Evolutionary conservation across 2,797 vertebrate species (phyloP).

Genomic region (Tokudaia muenninki): DNA sequence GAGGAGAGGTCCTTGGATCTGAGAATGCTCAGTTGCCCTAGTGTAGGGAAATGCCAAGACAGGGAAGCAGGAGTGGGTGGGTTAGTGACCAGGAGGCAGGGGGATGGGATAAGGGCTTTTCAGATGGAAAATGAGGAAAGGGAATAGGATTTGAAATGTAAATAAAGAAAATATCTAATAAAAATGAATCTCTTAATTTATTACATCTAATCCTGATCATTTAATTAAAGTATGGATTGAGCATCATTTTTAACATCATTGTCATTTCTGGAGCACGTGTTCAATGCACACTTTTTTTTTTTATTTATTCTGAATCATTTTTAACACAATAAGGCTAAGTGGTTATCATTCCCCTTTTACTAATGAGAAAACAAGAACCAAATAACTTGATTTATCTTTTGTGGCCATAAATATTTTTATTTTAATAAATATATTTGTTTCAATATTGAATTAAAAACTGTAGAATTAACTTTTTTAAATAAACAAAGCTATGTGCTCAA

Average conservation of each 20-base stretch:
- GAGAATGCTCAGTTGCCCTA: no score
- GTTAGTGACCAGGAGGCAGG: no score
- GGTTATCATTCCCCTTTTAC: background rate
- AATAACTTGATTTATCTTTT: background rate
- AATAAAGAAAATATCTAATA: no score
- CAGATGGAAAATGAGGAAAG: no score
- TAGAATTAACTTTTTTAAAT: background rate
- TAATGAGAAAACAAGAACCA: background rate
- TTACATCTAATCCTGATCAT: background rate
- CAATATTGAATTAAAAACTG: background rate
- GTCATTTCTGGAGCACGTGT: conserved; percentile 18
- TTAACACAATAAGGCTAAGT: background rate
- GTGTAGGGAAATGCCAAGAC: no score
- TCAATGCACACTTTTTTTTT: background rate
- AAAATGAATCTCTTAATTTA: no score
- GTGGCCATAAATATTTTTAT: background rate
- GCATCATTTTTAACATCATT: background rate
- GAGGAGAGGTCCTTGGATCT: no score
- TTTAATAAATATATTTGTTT: background rate
- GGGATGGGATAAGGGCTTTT: no score
- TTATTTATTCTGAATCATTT: background rate
- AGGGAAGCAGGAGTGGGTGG: no score
- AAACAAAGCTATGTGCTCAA: background rate
- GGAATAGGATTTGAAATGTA: no score
- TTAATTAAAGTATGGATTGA: background rate